phyloP scores from a whole-genome alignment of 2,113 vertebrate species.

The Campylomormyrus tamandua region DNA sequence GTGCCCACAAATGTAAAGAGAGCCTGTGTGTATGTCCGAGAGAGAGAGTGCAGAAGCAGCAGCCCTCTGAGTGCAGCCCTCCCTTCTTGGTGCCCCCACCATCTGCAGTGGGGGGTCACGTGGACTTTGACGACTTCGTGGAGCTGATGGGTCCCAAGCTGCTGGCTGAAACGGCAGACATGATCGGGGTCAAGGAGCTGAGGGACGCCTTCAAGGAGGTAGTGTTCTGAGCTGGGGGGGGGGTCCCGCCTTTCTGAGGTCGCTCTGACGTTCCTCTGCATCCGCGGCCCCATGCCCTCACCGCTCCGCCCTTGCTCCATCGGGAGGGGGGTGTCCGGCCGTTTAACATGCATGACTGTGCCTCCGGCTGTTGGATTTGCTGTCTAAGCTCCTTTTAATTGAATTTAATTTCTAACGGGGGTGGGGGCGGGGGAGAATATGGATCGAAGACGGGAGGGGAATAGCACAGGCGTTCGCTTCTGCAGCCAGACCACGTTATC shows the following conservation, averaged over 20 bases:
- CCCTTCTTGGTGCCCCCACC: background rate
- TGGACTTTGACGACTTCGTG: slow-evolving; percentile 98
- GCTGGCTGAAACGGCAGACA: slow-evolving; percentile 93
- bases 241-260: background rate
- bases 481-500: background rate
- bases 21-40: background rate
- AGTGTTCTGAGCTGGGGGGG: background rate
- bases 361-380: background rate
- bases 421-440: background rate
- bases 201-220: slow-evolving; percentile 96
- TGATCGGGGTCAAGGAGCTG: slow-evolving; percentile 96
- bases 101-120: slow-evolving; percentile 86
- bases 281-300: background rate
- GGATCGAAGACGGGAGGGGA: background rate
- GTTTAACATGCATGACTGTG: background rate
- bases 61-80: background rate
- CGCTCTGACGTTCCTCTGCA: background rate
- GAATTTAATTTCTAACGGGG: background rate
- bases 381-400: background rate
- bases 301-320: background rate
- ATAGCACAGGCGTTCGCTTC: background rate
- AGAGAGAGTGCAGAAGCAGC: background rate
- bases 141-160: slow-evolving; percentile 98
- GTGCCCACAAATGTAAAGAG: background rate
- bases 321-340: background rate